Evolutionary conservation across 1,140 invertebrate genomes (phyloP).

Genomic region (Bradysia coprophila): DNA sequence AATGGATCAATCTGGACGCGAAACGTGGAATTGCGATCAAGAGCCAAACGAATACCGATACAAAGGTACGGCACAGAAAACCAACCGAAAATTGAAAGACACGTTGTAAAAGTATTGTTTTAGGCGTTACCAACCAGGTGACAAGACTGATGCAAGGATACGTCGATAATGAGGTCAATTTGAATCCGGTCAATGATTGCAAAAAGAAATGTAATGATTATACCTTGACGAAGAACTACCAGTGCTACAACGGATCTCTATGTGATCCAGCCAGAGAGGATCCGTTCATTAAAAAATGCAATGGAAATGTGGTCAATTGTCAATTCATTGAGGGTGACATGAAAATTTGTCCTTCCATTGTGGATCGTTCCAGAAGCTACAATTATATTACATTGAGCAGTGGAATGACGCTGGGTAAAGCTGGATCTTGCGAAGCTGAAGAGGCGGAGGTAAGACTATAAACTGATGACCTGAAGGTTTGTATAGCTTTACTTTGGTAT

Average conservation of each 20-base stretch:
- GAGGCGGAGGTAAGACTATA: too few species aligned
- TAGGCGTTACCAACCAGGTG: background rate
- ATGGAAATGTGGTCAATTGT: background rate
- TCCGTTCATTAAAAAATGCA: background rate
- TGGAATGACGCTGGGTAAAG: background rate
- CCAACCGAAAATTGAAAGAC: too few species aligned
- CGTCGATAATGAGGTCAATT: slow-evolving; percentile 1
- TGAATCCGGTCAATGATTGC: background rate
- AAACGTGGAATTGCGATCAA: slow-evolving; percentile 60
- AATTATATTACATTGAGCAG: background rate
- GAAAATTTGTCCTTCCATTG: background rate
- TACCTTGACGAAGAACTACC: background rate
- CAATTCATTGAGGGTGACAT: background rate
- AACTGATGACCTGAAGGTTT: too few species aligned
- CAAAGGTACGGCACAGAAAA: too few species aligned
- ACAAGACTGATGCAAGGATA: background rate
- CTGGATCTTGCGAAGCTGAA: too few species aligned
- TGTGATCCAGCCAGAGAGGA: background rate
- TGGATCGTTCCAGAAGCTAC: background rate
- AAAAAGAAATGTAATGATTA: background rate
- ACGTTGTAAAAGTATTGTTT: too few species aligned
- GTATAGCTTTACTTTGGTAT: too few species aligned
- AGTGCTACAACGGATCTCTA: background rate
- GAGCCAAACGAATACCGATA: slow-evolving; percentile 28
- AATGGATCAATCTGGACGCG: slow-evolving; percentile 40